Conservation (phyloP, 2,888 invertebrate species). For the Pseudococcus viburni region DNA sequence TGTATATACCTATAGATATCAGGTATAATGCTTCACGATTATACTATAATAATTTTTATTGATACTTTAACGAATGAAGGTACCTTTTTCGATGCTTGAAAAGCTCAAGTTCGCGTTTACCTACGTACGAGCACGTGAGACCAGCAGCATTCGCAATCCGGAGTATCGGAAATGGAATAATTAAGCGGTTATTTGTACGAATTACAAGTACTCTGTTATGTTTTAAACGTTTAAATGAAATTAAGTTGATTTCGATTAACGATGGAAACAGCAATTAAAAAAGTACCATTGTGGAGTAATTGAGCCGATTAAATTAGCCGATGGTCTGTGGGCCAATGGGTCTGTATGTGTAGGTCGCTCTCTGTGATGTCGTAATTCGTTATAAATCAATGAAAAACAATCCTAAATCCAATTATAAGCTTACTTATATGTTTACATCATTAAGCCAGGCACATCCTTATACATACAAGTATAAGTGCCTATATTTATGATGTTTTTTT, state of each 20-base stretch:
- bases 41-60: no score
- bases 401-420: background rate
- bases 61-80: no score
- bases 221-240: background rate
- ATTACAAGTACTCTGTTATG: background rate
- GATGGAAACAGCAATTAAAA: slow-evolving; percentile 21
- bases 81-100: no score
- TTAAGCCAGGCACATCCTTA: no score
- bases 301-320: background rate
- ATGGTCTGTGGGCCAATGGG: background rate
- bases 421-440: background rate
- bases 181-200: background rate
- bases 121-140: background rate
- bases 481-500: no score
- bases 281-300: background rate
- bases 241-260: background rate
- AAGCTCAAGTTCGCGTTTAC: background rate
- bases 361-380: background rate
- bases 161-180: background rate
- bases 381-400: slow-evolving; percentile 1
- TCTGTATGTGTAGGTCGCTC: background rate
- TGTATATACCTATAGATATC: no score
- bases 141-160: background rate
- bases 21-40: no score
- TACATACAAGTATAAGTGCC: no score